Evolutionary conservation across 2,888 invertebrate species (phyloP).

Genomic region (Papilio gigon): DNA sequence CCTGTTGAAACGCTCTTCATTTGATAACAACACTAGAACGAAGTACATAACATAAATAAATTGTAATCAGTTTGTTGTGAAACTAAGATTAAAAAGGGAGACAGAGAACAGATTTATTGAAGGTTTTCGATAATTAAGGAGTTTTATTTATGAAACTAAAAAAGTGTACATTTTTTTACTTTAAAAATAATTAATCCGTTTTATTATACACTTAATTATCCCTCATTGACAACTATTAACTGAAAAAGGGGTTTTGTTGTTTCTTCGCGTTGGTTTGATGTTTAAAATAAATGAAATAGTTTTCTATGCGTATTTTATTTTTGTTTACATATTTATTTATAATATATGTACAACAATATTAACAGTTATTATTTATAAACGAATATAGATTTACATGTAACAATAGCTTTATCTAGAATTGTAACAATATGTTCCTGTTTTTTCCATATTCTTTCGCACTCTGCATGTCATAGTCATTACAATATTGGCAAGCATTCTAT

Average conservation of each 20-base stretch:
- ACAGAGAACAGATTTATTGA: no score
- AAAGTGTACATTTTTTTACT: no score
- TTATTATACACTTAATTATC: no score
- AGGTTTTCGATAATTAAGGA: no score
- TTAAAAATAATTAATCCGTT: no score
- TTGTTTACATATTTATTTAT: conserved; percentile 60
- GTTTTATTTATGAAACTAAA: no score
- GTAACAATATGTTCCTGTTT: conserved; percentile 33
- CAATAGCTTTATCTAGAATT: conserved; percentile 43
- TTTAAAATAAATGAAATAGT: conserved; percentile 15
- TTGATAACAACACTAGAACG: no score
- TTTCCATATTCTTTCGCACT: conserved; percentile 41
- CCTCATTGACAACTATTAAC: no score
- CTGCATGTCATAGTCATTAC: not conserved
- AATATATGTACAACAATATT: conserved; percentile 75
- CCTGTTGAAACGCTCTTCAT: no score
- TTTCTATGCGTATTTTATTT: conserved; percentile 55
- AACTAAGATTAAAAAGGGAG: no score
- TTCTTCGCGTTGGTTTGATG: not conserved
- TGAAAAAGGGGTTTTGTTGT: not conserved
- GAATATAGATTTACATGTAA: conserved; percentile 56
- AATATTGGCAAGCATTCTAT: conserved; percentile 3
- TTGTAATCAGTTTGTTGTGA: no score
- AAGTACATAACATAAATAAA: no score
- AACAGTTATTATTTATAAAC: conserved; percentile 61